Evolutionary conservation across 1,140 invertebrate genomes (phyloP), one percentile per base, ranked within the genome.

Genomic region (Cydia strobilella): DNA sequence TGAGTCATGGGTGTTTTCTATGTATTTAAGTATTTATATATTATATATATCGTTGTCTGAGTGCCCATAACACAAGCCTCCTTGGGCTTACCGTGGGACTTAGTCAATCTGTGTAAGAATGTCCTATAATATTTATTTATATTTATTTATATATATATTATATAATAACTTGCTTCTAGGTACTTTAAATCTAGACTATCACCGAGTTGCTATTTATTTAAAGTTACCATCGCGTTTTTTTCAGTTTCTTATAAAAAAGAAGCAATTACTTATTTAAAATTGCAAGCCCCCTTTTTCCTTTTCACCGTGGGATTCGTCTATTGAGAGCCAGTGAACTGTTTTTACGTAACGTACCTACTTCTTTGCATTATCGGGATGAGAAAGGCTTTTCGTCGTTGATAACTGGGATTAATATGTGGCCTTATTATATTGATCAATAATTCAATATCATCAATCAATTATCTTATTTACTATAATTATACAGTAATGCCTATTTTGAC

Each of bases 261-360:
- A 69, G 65, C 65, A 42, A 69, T 69, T 35, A 69, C 65, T 69
- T 69, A 69, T 69, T 69, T 69, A 69, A 18, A 69, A 69, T 69
- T 35, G 65, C 65, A 69, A 69, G 27, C 65, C 9, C 27, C 65
- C n/a, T 69, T 35, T 69, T 69, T 69, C 65, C 31, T 42, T 69
- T 69, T 35, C 35, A 69, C 15, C 65, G n/a, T 35, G 65, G 13
- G 25, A 27, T 27, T 65, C 63, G 31, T n/a, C 65, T 35, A 69
- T 69, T 69, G 65, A 69, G 65, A 42, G 15, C 27, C 65, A 69
- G 27, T 69, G 65, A 35, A 69, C 65, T 69, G 65, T 35, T 69
- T 69, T 35, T 35, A 18, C 27, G 65, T 69, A 39, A 69, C 65
- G 31, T 42, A 42, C 25, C 25, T 25, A 25, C 27, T 69, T 69